These are phyloP conservation scores for Ichneumon xanthorius DNA, from an alignment of 2,888 invertebrate species.

Conservation along the genomic window DNA sequence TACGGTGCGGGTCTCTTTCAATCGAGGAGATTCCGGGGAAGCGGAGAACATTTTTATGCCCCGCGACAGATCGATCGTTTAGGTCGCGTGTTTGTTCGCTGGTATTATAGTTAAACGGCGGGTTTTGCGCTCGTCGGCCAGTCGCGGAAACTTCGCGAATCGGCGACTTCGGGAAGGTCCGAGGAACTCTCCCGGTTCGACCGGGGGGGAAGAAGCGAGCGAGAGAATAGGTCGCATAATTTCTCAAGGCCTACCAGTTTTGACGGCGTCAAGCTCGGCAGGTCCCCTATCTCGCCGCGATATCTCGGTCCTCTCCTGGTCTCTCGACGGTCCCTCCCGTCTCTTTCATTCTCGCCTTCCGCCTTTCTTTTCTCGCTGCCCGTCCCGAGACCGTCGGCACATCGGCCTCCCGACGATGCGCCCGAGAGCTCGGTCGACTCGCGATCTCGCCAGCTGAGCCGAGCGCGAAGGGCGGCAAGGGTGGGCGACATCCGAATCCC, in stretches of 20 bases:
- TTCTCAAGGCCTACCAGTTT: constrained; percentile 85
- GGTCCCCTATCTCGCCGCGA: constrained; percentile 82
- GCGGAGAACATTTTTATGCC: neutral
- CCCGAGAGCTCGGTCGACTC: constrained; percentile 17
- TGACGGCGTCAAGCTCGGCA: constrained; percentile 78
- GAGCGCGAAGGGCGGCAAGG: neutral
- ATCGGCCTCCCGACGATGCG: neutral
- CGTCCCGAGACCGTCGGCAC: neutral
- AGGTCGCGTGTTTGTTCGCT: constrained; percentile 45
- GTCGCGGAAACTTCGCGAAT: constrained; percentile 53
- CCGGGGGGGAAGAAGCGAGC: constrained; percentile 76
- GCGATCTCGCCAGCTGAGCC: constrained; percentile 9
- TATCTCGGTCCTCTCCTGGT: constrained; percentile 76
- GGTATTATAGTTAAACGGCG: constrained; percentile 42
- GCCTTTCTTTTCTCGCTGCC: constrained; percentile 15
- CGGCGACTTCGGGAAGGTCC: constrained; percentile 24
- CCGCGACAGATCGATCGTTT: neutral
- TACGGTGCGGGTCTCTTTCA: neutral
- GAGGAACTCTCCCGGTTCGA: constrained; percentile 48
- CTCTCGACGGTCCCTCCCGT: constrained; percentile 47
- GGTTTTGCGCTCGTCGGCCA: constrained; percentile 53
- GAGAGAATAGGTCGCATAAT: constrained; percentile 84
- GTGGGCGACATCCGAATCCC: constrained; percentile 35
- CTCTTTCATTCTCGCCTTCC: constrained; percentile 62
- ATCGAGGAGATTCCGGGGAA: neutral